A percentile compares a stretch with the other conserved stretches of the same genome.
Evolutionary conservation across 2,888 invertebrate species (phyloP).

Genomic region (Holacanthella duospinosa): DNA sequence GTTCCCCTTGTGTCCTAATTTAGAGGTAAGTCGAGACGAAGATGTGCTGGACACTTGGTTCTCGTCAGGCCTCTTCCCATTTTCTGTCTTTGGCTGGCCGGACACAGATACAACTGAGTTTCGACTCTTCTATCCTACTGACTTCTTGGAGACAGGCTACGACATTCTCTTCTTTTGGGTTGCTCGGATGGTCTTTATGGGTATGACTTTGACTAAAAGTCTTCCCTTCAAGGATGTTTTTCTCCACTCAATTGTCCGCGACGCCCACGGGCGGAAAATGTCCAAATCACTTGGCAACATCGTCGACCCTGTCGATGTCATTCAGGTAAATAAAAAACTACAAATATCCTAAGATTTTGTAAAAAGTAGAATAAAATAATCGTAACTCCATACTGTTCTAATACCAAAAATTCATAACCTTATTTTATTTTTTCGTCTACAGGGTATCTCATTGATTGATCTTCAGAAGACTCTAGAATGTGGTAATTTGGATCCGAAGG

Average conservation of each 20-base stretch:
- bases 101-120: constrained; percentile 57
- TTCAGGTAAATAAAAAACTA: too few relatives aligned
- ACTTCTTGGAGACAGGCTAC: constrained; percentile 89
- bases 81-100: constrained; percentile 96
- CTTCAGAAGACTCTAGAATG: constrained; percentile 61
- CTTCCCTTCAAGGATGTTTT: constrained; percentile 90
- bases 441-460: constrained; percentile 59
- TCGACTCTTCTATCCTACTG: constrained; percentile 79
- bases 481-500: constrained; percentile 76
- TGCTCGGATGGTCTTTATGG: constrained; percentile 97
- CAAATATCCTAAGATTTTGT: too few relatives aligned
- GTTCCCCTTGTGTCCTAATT: constrained; percentile 46
- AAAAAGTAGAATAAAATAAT: too few relatives aligned
- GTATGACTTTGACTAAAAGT: constrained; percentile 74
- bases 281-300: constrained; percentile 97
- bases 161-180: constrained; percentile 99
- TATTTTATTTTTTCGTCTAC: too few relatives aligned
- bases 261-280: constrained; percentile 98
- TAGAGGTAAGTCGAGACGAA: constrained; percentile 62
- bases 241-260: constrained; percentile 92
- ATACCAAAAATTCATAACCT: too few relatives aligned
- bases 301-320: constrained; percentile 93
- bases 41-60: constrained; percentile 99
- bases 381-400: too few relatives aligned
- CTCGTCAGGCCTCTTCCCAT: constrained; percentile 90